Percentiles rank a stretch among this genome's conserved stretches.
These are phyloP conservation scores for Phengaris alcon DNA, from an alignment of 2,888 invertebrate genomes.

Conservation along the genomic window DNA sequence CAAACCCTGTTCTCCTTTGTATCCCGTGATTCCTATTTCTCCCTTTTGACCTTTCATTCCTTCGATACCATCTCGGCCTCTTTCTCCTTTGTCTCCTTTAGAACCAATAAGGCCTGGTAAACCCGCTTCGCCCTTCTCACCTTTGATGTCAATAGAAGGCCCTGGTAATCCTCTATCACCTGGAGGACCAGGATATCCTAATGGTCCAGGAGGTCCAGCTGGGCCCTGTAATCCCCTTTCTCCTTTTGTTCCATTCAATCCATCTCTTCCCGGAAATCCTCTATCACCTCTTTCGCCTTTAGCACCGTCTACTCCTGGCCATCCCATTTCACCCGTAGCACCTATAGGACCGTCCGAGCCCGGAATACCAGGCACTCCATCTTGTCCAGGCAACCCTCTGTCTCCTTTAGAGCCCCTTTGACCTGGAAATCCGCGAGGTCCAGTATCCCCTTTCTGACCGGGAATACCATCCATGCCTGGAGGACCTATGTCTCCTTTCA, in stretches of 20 bases:
- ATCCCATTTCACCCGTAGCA: slow-evolving; percentile 80
- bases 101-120: slow-evolving; percentile 83
- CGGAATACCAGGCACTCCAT: slow-evolving; percentile 79
- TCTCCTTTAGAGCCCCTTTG: slow-evolving; percentile 80
- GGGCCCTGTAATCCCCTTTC: slow-evolving; percentile 69
- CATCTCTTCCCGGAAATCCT: slow-evolving; percentile 82
- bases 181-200: slow-evolving; percentile 72
- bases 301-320: slow-evolving; percentile 81
- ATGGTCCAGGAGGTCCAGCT: slow-evolving; percentile 76
- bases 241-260: slow-evolving; percentile 78
- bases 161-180: slow-evolving; percentile 88
- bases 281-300: slow-evolving; percentile 85
- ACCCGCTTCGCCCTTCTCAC: slow-evolving; percentile 87
- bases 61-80: slow-evolving; percentile 78
- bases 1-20: slow-evolving; percentile 70
- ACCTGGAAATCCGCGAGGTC: slow-evolving; percentile 80
- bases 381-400: slow-evolving; percentile 76
- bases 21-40: slow-evolving; percentile 79
- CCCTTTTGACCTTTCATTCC: slow-evolving; percentile 82
- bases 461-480: slow-evolving; percentile 75
- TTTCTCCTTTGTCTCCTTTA: slow-evolving; percentile 81
- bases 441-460: slow-evolving; percentile 72
- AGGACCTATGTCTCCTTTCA: slow-evolving; percentile 79
- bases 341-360: slow-evolving; percentile 83
- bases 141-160: slow-evolving; percentile 82